These are phyloP conservation scores for Nymphalis urticae DNA, from an alignment of 2,888 invertebrate species.

Conservation along the genomic window DNA sequence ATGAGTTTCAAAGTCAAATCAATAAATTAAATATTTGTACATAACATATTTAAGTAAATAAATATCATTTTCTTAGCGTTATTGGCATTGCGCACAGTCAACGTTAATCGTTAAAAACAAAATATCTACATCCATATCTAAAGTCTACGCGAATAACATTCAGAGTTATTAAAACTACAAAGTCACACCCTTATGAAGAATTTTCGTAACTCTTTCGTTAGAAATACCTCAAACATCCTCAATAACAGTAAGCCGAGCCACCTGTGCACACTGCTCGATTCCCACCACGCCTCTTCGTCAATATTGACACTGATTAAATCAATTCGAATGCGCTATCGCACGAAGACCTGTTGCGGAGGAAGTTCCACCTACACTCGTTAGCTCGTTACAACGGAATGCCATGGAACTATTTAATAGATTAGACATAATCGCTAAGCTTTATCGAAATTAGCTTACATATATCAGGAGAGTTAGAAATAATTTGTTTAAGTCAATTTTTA, in stretches of 20 bases:
- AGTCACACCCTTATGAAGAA: neutral
- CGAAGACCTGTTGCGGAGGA: conserved; percentile 42
- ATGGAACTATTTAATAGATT: conserved; percentile 4
- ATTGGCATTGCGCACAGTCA: no score
- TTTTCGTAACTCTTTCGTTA: neutral
- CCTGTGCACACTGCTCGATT: conserved; percentile 75
- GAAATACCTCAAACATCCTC: conserved; percentile 26
- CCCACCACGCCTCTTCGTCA: conserved; percentile 70
- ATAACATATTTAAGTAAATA: no score
- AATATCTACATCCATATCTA: no score
- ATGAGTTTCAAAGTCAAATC: no score
- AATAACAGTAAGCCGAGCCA: conserved; percentile 49
- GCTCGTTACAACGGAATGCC: conserved; percentile 21
- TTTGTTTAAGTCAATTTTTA: neutral
- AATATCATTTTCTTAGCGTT: no score
- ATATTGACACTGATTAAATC: conserved; percentile 78
- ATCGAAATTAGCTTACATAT: conserved; percentile 11
- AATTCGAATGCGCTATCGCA: conserved; percentile 64
- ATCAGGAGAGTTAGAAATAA: conserved; percentile 3
- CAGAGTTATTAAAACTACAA: no score
- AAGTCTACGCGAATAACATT: no score
- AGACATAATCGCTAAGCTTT: neutral
- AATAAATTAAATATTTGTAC: no score
- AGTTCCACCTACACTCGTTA: conserved; percentile 34
- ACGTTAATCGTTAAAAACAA: no score